Conservation (phyloP, 2,113 vertebrate genomes). For the Larimichthys polyactis region DNA sequence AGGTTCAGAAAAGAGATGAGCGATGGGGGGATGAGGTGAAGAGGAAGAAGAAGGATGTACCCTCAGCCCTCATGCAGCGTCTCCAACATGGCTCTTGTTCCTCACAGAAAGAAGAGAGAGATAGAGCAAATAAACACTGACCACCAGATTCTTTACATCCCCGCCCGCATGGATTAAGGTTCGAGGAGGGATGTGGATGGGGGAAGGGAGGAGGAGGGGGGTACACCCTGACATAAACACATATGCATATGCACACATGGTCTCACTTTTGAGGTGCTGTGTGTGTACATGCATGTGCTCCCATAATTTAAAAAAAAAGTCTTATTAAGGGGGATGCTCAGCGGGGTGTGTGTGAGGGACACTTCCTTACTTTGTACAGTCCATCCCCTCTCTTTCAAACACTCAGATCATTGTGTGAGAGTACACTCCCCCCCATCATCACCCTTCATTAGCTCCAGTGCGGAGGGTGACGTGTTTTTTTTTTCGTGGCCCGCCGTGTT, state of each 20-base stretch:
- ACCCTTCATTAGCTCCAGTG: constrained; percentile 22
- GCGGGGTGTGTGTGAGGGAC: constrained; percentile 55
- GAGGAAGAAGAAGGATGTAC: constrained; percentile 71
- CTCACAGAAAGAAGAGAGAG: constrained; percentile 72
- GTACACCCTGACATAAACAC: constrained; percentile 39
- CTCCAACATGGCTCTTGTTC: constrained; percentile 76
- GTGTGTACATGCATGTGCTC: constrained; percentile 14
- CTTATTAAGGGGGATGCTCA: constrained; percentile 11
- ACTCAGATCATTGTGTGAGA: constrained; percentile 71
- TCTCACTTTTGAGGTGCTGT: constrained; percentile 27
- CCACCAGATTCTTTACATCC: constrained; percentile 59
- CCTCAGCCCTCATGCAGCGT: constrained; percentile 78
- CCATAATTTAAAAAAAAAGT: not conserved
- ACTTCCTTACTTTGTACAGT: constrained; percentile 81
- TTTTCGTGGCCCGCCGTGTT: constrained; percentile 64
- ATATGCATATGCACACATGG: constrained; percentile 33
- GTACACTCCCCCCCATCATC: constrained; percentile 21
- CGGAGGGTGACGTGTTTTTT: constrained; percentile 60
- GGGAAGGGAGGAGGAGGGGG: not conserved
- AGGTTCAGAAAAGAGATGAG: constrained; percentile 46
- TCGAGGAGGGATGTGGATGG: constrained; percentile 37
- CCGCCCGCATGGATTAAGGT: constrained; percentile 63
- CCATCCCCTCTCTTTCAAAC: constrained; percentile 56
- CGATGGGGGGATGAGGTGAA: constrained; percentile 37
- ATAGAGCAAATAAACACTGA: constrained; percentile 84